Base-by-base conservation (phyloP, 2,113 vertebrate genomes). In the Nannospalax galili region DNA sequence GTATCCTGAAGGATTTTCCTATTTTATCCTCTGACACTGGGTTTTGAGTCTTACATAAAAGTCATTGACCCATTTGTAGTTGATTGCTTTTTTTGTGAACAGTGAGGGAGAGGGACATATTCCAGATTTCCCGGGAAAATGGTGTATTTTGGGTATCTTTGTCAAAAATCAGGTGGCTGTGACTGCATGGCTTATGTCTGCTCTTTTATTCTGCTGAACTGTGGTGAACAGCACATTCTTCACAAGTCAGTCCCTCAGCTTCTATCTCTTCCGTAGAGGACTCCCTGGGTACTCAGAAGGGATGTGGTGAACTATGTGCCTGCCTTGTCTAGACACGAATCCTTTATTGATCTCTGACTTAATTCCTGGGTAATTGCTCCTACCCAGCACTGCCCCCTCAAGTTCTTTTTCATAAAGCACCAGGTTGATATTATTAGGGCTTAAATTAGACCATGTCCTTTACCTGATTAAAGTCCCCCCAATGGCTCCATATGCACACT, bases 371-470 rank as follows among this genome's bases (percentile, higher is more conserved):
- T 91, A 90, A 96, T 80, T 96, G 93, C 69, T 92, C 92, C 56
- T 11, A 82, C 17, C 81, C 52, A 73, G 20, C 11, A 88, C 81
- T 60, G 90, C 22, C 30, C 52, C 3, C 56, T 88, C 73, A 81
- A 84, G 82, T 92, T 9, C 56, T 74, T 78, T 73, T 48, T 78
- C 65, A 79, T 35, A 40, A 2, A 93, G 40, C 82, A 90, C 45
- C 62, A 95, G 40, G 73, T 37, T 40, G 56, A 91, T 90, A 42
- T 90, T 87, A 85, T 85, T 67, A 90, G 11, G 95, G 56, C 42
- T 92, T 90, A 92, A 90, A 95, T 80, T 84, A 97, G 52, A 96
- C 30, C 75, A 78, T 78, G 85, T 67, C 26, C 52, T 93, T 96
- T 88, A 81, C 52, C 65, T 84, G 93, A 90, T 95, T 92, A 92